Evolutionary conservation across 2,113 vertebrate genomes (phyloP), one percentile per base, ranked within the genome.

Genomic region (Ophthalmolycus amberensis): DNA sequence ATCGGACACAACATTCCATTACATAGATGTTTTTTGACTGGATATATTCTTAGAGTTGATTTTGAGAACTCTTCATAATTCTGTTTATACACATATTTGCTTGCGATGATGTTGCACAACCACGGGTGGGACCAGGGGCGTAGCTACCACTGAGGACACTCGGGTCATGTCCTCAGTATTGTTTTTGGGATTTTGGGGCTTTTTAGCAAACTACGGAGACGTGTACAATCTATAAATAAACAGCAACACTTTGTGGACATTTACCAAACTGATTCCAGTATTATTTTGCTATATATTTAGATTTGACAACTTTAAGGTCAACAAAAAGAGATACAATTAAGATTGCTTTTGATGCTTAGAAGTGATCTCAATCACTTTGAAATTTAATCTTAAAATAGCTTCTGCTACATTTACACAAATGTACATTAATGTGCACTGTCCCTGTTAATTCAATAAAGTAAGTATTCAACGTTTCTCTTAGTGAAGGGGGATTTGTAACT

Each of bases 81-180:
- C 37, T 32, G 48, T 66, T 76, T 42, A 42, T 32, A 22, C n/a
- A 65, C 48, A 14, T 38, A 22, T 79, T 42, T 32, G 18, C 54
- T 32, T 34, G 16, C 37, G 34, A 0, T 37, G 37, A 72, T 58
- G n/a, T 34, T 72, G 25, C 34, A 5, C 69, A 72, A 18, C 27
- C 69, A 46, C 25, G 50, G 75, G 63, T 34, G 64, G 75, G 64
- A 46, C 52, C 34, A 27, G 63, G 18, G 63, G 46, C 0, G 25
- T 18, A n/a, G 68, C 25, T 42, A 16, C 15, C 58, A 50, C 3
- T 62, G 67, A 62, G 66, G 76, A 48, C 66, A 70, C 76, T 50
- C 42, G 54, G 44, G 11, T 64, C 59, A 34, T 70, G 46, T 40
- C 32, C 66, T 70, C 58, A n/a, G n/a, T 6, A 14, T 16, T 15